Percentiles rank a stretch among this genome's conserved stretches.
Conservation (phyloP, 2,888 invertebrate species). For the Diloba caeruleocephala region DNA sequence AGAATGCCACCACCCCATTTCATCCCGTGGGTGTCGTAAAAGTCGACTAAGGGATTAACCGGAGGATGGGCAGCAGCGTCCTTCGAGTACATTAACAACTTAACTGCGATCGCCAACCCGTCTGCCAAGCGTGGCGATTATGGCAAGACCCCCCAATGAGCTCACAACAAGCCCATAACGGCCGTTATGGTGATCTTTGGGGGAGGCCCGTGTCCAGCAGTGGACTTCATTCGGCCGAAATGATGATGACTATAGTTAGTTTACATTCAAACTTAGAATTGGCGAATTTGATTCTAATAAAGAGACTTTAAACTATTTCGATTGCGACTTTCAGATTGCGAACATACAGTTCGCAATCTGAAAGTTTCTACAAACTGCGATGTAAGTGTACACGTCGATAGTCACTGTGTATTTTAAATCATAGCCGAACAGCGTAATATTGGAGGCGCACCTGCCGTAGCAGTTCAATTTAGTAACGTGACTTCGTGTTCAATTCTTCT, state of each 20-base stretch:
- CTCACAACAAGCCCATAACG: no score
- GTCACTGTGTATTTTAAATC: slow-evolving; percentile 56
- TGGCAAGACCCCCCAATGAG: no score
- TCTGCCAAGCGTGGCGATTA: no score
- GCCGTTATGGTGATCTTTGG: no score
- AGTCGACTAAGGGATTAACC: no score
- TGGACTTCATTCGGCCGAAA: no score
- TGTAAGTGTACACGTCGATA: slow-evolving; percentile 33
- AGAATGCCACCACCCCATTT: no score
- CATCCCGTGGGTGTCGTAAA: no score
- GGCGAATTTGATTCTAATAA: background rate
- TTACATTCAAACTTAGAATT: background rate
- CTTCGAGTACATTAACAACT: no score
- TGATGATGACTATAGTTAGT: background rate
- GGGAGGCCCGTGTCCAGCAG: no score
- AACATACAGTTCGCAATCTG: slow-evolving; percentile 9
- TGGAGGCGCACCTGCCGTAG: slow-evolving; percentile 74
- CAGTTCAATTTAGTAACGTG: slow-evolving; percentile 82
- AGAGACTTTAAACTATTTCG: slow-evolving; percentile 2
- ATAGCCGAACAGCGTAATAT: slow-evolving; percentile 67
- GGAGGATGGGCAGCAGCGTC: no score
- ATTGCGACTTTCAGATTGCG: slow-evolving; percentile 24
- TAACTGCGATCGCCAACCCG: no score
- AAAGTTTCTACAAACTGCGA: slow-evolving; percentile 23
- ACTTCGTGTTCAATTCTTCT: slow-evolving; percentile 76